A percentile compares a stretch with the other conserved stretches of the same genome.
phyloP scores from a whole-genome alignment of 2,888 invertebrate genomes.

The Syrista parreyssii region DNA sequence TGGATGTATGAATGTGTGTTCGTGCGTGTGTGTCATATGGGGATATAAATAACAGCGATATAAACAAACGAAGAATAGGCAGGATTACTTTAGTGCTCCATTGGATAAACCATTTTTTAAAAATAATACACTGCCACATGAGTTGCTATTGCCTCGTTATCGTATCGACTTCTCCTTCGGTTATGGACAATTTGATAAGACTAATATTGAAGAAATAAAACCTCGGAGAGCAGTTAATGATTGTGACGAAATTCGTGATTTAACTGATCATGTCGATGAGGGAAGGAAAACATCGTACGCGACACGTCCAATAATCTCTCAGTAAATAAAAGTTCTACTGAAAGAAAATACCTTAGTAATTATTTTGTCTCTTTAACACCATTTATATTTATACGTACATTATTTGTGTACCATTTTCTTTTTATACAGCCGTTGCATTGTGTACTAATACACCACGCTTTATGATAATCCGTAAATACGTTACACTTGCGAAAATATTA shows the following conservation, averaged over 20 bases:
- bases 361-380: slow-evolving; percentile 59
- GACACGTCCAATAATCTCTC: slow-evolving; percentile 14
- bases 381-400: slow-evolving; percentile 31
- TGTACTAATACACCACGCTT: neutral
- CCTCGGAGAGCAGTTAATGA: neutral
- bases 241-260: neutral
- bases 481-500: neutral
- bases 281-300: slow-evolving; percentile 30
- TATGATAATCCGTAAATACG: neutral
- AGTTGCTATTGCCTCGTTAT: neutral
- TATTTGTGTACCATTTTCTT: slow-evolving; percentile 32
- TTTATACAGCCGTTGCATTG: slow-evolving; percentile 19
- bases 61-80: neutral
- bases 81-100: neutral
- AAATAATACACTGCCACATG: neutral
- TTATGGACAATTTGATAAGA: neutral
- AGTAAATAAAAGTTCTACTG: slow-evolving; percentile 55
- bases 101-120: neutral
- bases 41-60: neutral
- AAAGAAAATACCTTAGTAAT: slow-evolving; percentile 60
- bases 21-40: neutral
- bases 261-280: neutral
- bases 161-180: neutral
- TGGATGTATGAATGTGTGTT: neutral
- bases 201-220: neutral